Base-by-base conservation (phyloP, 2,888 invertebrate species). In the Amorpha juglandis region DNA sequence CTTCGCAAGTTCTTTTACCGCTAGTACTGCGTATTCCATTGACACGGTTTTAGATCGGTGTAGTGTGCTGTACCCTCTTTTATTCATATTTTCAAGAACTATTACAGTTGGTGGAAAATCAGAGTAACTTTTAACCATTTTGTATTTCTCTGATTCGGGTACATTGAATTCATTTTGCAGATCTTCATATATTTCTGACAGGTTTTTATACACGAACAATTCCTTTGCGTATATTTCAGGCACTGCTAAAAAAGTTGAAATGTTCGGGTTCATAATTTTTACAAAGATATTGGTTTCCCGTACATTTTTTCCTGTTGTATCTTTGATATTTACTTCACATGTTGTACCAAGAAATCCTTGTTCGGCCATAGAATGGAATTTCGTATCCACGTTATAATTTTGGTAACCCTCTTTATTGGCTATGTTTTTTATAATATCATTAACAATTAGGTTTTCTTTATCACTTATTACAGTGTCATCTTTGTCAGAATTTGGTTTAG, bases 231-330 rank as follows among this genome's bases (percentile, higher is more conserved):
- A 85, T 6, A 73, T 72, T 7, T 74, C 73, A 1, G 69, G 53
- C 4, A 83, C 21, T 21, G 75, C 69, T 12, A 80, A 0, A n/a
- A 77, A 52, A 0, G 73, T 68, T 6, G 78, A 50, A 58, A 72
- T 58, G 16, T 74, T 72, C 7, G 73, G 64, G 1, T 78, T 67
- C 6, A 74, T 74, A n/a, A 78, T 74, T 68, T 87, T 87, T 12
- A 86, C 65, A 48, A 87, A 86, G 9, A 87, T 67, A 64, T 84
- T 72, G 0, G 73, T 76, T 70, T 79, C 78, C 67, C 81, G 82
- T 0, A 68, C 63, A 0, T 71, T 78, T 4, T 70, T 55, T 8
- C 58, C 55, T 0, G 80, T 80, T 71, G 70, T 63, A 0, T 82
- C 86, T 69, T 74, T 72, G 12, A 87, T 73, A 21, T 79, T 71